Conservation (phyloP, 1,140 invertebrate species). For the Drosophila gunungcola region DNA sequence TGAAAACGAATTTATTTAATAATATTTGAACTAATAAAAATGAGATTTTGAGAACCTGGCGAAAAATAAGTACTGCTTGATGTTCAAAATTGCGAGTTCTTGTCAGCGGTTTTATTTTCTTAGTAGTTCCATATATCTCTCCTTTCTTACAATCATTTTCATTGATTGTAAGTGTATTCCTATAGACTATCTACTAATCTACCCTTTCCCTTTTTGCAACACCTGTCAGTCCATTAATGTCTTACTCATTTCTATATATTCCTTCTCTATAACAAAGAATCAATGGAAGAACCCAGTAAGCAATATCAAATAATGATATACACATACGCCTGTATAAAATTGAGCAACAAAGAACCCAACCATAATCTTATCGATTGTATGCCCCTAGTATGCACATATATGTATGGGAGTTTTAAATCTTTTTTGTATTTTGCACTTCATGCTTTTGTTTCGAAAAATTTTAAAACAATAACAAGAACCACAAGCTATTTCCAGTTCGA, state of each 20-base stretch:
- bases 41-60: no score
- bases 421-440: constrained; percentile 19
- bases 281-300: constrained; percentile 8
- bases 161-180: background rate
- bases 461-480: constrained; percentile 19
- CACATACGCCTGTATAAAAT: constrained; percentile 1
- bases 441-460: constrained; percentile 35
- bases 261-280: background rate
- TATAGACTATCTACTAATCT: background rate
- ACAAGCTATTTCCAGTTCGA: constrained; percentile 11
- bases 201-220: background rate
- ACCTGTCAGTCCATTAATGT: constrained; percentile 6
- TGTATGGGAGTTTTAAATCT: constrained; percentile 27
- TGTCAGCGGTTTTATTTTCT: no score
- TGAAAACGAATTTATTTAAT: no score
- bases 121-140: no score
- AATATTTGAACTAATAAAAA: no score
- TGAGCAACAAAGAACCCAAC: constrained; percentile 36
- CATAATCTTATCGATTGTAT: constrained; percentile 29
- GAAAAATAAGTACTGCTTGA: no score
- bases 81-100: no score
- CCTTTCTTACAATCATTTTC: no score
- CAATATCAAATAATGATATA: constrained; percentile 5
- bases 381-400: background rate
- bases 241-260: constrained; percentile 23